phyloP scores from a whole-genome alignment of 2,888 invertebrate genomes.

The Nudaria mundana region DNA sequence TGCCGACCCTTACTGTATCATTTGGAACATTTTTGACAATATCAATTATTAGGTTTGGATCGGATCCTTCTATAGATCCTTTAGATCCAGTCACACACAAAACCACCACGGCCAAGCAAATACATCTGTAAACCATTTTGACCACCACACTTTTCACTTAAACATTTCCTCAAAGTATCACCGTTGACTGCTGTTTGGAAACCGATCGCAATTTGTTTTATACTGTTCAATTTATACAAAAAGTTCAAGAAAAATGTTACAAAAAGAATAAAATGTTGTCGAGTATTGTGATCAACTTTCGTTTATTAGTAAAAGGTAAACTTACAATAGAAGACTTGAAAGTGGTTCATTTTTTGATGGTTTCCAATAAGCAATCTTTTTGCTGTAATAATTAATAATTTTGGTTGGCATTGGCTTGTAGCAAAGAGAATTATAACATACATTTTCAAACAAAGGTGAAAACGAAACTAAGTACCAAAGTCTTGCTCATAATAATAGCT shows the following conservation, averaged over 20 bases:
- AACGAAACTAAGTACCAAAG: no score
- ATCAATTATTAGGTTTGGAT: conserved; percentile 44
- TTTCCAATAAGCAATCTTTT: conserved; percentile 35
- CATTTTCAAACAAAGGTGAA: no score
- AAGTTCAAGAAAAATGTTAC: conserved; percentile 55
- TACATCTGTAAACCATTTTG: conserved; percentile 57
- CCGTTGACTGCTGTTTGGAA: conserved; percentile 52
- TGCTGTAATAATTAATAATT: conserved; percentile 21
- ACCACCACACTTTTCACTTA: conserved; percentile 41
- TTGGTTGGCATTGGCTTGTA: conserved; percentile 1
- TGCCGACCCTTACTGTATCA: conserved; percentile 53
- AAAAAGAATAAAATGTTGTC: conserved; percentile 48
- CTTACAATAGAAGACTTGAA: conserved; percentile 48
- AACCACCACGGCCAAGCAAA: conserved; percentile 41
- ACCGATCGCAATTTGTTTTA: conserved; percentile 62
- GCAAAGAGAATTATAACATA: no score
- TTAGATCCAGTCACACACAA: conserved; percentile 31
- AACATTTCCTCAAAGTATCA: conserved; percentile 53
- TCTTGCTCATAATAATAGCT: no score
- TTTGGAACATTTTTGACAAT: conserved; percentile 35
- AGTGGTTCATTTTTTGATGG: conserved; percentile 36
- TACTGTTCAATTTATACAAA: conserved; percentile 46
- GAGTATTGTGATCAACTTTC: conserved; percentile 62
- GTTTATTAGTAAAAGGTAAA: conserved; percentile 41
- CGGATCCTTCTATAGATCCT: conserved; percentile 55